Percentiles rank a stretch among this genome's conserved stretches.
phyloP scores from a whole-genome alignment of 2,113 vertebrate genomes.

The Emydura subglobosa region DNA sequence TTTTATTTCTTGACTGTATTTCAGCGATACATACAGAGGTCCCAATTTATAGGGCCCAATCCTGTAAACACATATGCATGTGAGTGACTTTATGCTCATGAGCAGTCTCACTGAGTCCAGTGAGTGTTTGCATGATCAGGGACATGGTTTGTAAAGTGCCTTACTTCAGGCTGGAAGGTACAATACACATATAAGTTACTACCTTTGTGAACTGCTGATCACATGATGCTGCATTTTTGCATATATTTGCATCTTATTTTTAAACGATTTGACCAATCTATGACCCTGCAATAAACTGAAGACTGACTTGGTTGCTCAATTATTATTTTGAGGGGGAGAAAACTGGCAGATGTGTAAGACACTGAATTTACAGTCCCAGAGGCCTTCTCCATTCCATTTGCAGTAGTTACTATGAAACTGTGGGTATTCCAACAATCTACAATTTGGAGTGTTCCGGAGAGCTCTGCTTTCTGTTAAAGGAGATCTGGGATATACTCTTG shows the following conservation, averaged over 20 bases:
- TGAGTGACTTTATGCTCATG: too few relatives aligned
- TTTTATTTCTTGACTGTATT: background rate
- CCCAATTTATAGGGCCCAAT: background rate
- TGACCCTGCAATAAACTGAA: background rate
- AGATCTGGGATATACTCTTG: background rate
- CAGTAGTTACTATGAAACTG: background rate
- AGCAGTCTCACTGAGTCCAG: too few relatives aligned
- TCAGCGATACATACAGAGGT: background rate
- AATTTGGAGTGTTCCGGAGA: background rate
- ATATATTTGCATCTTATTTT: background rate
- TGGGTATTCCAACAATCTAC: background rate
- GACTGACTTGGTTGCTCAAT: background rate
- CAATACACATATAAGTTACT: background rate
- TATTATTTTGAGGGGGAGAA: background rate
- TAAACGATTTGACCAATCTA: background rate
- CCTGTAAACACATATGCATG: background rate
- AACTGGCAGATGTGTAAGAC: background rate
- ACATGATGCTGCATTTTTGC: background rate
- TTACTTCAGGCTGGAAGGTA: background rate
- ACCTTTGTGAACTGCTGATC: background rate
- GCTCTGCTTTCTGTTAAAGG: background rate
- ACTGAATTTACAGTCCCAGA: background rate
- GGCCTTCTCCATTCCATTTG: background rate
- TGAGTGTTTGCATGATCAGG: background rate
- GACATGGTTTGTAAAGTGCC: background rate